These are phyloP conservation scores for Sebastes steindachneri DNA, from an alignment of 2,797 vertebrate genomes.

Conservation along the genomic window DNA sequence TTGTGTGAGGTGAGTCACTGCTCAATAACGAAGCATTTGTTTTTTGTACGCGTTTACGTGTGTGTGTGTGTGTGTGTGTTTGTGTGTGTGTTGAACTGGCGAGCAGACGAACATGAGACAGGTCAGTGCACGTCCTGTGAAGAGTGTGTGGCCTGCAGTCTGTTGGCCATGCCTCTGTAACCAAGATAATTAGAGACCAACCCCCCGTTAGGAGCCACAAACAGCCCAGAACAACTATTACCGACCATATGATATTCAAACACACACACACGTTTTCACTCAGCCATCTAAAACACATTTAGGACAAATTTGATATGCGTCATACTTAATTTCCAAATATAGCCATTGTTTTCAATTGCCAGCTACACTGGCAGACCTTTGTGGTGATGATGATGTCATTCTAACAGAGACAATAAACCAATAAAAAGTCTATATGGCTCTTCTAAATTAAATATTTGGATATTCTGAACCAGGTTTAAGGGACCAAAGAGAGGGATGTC, in stretches of 20 bases:
- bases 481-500: neutral
- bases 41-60: neutral
- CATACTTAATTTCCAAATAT: constrained; percentile 19
- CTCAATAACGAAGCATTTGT: neutral
- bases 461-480: neutral
- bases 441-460: neutral
- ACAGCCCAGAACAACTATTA: constrained; percentile 63
- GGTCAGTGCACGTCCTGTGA: constrained; percentile 75
- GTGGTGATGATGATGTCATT: neutral
- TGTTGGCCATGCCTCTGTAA: constrained; percentile 81
- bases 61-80: neutral
- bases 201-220: constrained; percentile 76
- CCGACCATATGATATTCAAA: constrained; percentile 53
- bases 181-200: constrained; percentile 79
- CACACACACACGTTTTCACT: constrained; percentile 8
- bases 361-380: neutral
- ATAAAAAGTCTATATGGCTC: neutral
- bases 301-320: constrained; percentile 8
- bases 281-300: constrained; percentile 13
- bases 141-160: constrained; percentile 75
- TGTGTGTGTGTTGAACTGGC: constrained; percentile 10
- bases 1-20: constrained; percentile 22
- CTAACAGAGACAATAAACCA: neutral
- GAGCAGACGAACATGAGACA: constrained; percentile 72
- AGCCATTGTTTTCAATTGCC: neutral